phyloP scores from a whole-genome alignment of 2,888 invertebrate species.

The Ochropacha duplaris region DNA sequence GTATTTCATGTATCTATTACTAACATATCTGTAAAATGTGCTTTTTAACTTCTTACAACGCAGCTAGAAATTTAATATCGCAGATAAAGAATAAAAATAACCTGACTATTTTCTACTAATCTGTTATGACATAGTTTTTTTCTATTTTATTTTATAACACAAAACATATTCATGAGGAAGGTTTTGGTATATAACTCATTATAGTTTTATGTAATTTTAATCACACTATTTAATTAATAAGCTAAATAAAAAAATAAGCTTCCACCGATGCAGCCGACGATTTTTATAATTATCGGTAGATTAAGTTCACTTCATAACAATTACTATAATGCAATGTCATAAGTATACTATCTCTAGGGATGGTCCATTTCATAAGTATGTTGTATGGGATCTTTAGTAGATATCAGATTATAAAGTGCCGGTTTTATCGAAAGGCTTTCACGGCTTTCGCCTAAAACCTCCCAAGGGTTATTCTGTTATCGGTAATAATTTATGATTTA shows the following conservation, averaged over 20 bases:
- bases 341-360: not conserved
- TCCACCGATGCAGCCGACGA: no score
- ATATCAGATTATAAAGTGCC: constrained; percentile 31
- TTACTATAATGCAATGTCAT: not conserved
- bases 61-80: no score
- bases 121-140: no score
- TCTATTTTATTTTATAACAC: no score
- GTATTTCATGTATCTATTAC: not conserved
- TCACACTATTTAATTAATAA: no score
- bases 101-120: no score
- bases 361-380: not conserved
- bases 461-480: constrained; percentile 26
- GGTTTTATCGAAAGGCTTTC: constrained; percentile 41
- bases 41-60: not conserved
- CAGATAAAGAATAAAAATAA: no score
- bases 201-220: no score
- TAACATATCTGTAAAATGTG: not conserved
- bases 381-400: constrained; percentile 6
- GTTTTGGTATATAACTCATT: no score
- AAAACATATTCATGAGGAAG: no score
- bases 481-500: constrained; percentile 26
- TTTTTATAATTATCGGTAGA: no score
- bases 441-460: constrained; percentile 25
- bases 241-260: no score
- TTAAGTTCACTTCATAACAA: not conserved